Base-by-base conservation (phyloP, 35 echinoderm and acorn worm species). In the Apostichopus californicus region DNA sequence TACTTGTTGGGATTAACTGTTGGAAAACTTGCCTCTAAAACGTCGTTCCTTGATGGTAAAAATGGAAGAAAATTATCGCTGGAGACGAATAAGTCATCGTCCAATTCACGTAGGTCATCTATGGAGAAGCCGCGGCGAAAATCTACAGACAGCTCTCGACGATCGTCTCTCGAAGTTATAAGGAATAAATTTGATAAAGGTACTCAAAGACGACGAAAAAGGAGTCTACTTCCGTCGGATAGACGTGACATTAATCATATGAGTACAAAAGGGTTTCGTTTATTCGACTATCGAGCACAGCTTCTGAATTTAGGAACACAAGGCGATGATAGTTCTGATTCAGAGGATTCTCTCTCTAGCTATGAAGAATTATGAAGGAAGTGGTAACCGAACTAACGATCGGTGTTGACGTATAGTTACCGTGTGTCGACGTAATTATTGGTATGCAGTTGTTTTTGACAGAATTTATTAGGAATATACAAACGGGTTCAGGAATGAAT, bases 241-340 rank as follows among this genome's bases (percentile, higher is more conserved):
- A 63, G 13, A 25, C 86, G 26, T 18, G 86, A 87, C 14, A 87
- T 87, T 28, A 63, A 87, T 25, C 57, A 87, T 25, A 20, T 87
- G 57, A 68, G 25, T 52, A 87, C 57, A 1, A 65, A 24, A 71
- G 86, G 86, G 8, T 87, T 87, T 22, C 86, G 64, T 87, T 66
- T 87, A 66, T 87, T 87, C 59, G 86, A 87, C 64, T 87, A 87
- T 58, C 59, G 86, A 25, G 8, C 57, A 22, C 86, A 87, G 57
- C 57, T 87, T 9, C 23, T 87, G 24, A 87, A 87, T 20, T 83
- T 83, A 17, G 80, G 80, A 5, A 83, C 34, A 55, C 80, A 83
- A 14, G 80, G 80, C 7, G 80, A 83, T 17, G 80, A 5, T n/a
- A 83, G 80, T 55, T 83, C 80, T 18, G 80, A 83, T 13, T 83